phyloP scores from a whole-genome alignment of 2,888 invertebrate genomes.

The Nephrotoma guestfalica region DNA sequence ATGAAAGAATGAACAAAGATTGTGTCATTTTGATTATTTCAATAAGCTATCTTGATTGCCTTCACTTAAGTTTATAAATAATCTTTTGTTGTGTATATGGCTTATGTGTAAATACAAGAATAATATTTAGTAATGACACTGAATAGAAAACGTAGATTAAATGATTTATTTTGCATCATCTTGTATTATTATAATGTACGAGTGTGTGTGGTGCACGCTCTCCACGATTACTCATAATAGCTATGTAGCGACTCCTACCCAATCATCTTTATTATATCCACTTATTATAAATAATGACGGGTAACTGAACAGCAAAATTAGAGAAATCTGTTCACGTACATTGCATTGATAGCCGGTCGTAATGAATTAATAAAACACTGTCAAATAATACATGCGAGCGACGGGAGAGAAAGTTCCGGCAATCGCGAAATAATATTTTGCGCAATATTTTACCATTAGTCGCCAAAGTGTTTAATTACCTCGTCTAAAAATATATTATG shows the following conservation, averaged over 20 bases:
- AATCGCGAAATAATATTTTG: background rate
- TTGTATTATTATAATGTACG: background rate
- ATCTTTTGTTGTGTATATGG: background rate
- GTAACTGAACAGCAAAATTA: background rate
- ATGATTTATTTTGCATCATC: background rate
- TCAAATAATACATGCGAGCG: background rate
- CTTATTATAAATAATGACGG: background rate
- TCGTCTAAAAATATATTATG: background rate
- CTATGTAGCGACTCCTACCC: background rate
- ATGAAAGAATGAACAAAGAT: background rate
- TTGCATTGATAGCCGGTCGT: background rate
- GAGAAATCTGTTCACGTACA: background rate
- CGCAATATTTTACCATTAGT: background rate
- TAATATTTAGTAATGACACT: background rate
- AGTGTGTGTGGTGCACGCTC: background rate
- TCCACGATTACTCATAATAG: background rate
- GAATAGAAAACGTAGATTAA: background rate
- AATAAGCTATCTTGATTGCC: background rate
- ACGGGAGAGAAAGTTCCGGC: background rate
- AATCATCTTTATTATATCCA: background rate
- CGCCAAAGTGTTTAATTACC: background rate
- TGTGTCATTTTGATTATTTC: background rate
- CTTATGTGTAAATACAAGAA: background rate
- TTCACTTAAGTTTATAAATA: background rate
- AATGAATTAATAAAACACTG: background rate